Evolutionary conservation across 2,888 invertebrate genomes (phyloP).

Genomic region (Mythimna vitellina): DNA sequence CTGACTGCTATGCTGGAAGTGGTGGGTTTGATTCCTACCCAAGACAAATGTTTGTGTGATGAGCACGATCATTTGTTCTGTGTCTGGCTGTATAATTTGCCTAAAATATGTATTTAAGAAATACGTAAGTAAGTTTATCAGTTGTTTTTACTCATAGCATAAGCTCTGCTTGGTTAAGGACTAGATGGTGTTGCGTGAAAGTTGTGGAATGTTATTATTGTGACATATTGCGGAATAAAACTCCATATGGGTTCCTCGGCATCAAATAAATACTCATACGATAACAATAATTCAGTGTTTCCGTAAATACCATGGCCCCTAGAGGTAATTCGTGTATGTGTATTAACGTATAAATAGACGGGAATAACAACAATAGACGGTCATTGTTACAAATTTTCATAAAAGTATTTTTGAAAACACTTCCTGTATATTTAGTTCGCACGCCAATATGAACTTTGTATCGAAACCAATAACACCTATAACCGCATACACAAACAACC

Average conservation of each 20-base stretch:
- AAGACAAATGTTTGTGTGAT: too few relatives aligned
- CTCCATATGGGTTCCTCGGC: neutral
- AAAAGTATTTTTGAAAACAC: slow-evolving; percentile 38
- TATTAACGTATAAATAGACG: slow-evolving; percentile 23
- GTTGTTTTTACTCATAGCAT: too few relatives aligned
- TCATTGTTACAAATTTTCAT: slow-evolving; percentile 28
- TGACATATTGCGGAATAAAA: neutral
- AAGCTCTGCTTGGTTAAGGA: too few relatives aligned
- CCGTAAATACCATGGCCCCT: neutral
- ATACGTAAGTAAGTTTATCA: too few relatives aligned
- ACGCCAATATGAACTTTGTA: slow-evolving; percentile 47
- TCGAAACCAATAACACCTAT: slow-evolving; percentile 44
- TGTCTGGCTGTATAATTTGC: too few relatives aligned
- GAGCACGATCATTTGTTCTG: too few relatives aligned
- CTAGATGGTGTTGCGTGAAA: too few relatives aligned
- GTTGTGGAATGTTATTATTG: too few relatives aligned
- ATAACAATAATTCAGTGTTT: slow-evolving; percentile 2
- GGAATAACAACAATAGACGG: slow-evolving; percentile 21
- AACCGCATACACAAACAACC: slow-evolving; percentile 42
- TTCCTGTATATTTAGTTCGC: slow-evolving; percentile 39
- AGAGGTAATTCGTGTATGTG: neutral
- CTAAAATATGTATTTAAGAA: too few relatives aligned
- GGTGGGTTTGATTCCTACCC: too few relatives aligned
- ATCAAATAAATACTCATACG: neutral
- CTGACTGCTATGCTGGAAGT: too few relatives aligned